Conservation (phyloP, 2,797 vertebrate genomes). For the Nothura maculosa region DNA sequence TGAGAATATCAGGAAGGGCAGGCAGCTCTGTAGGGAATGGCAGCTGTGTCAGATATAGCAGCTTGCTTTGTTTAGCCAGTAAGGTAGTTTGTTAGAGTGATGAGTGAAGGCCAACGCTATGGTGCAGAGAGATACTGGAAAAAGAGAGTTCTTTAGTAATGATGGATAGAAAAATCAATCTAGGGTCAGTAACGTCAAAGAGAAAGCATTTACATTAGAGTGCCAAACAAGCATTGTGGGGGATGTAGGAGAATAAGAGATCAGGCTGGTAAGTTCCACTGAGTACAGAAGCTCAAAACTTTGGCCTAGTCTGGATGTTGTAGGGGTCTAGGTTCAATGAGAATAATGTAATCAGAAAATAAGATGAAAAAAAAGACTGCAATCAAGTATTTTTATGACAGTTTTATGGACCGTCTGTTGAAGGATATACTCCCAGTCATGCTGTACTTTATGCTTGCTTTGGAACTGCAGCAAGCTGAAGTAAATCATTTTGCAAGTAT, state of each 20-base stretch:
- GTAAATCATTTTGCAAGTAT: background rate
- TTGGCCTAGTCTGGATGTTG: background rate
- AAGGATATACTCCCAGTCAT: background rate
- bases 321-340: rapidly evolving
- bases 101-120: background rate
- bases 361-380: background rate
- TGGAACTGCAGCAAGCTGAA: background rate
- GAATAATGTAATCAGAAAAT: background rate
- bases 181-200: background rate
- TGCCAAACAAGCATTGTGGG: background rate
- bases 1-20: background rate
- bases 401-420: background rate
- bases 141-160: background rate
- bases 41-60: background rate
- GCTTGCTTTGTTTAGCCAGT: constrained; percentile 9
- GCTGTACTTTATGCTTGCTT: background rate
- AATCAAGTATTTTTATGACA: background rate
- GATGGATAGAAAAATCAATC: background rate
- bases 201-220: background rate
- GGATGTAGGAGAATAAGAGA: background rate
- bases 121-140: background rate
- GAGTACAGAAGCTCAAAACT: background rate
- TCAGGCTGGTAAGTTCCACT: background rate
- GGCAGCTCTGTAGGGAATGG: background rate
- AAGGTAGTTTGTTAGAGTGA: background rate